phyloP scores from a whole-genome alignment of 23 tunicate species.

The Halocynthia aurantium region DNA sequence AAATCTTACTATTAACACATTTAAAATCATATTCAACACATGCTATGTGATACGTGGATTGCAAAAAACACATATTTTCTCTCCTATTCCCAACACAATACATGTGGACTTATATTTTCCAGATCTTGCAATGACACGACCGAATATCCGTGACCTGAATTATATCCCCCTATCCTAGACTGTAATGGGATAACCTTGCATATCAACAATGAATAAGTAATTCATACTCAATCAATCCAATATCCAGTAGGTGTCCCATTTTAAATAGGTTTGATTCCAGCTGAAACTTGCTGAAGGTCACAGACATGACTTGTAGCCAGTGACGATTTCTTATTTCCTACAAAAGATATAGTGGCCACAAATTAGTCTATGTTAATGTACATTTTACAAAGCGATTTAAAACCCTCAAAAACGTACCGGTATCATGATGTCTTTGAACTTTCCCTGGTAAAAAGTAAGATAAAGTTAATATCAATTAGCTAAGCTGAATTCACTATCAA shows the following conservation, averaged over 20 bases:
- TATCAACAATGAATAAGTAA: neutral
- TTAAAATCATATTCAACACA: too few relatives aligned
- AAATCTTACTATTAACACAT: too few relatives aligned
- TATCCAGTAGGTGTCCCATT: constrained; percentile 79
- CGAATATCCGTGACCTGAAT: too few relatives aligned
- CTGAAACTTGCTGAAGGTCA: constrained; percentile 91
- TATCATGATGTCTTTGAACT: constrained; percentile 88
- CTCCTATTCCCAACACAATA: too few relatives aligned
- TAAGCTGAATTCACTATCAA: neutral
- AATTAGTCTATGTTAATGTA: neutral
- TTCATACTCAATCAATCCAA: constrained; percentile 73
- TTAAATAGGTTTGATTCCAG: constrained; percentile 81
- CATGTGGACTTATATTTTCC: too few relatives aligned
- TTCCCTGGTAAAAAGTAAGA: constrained; percentile 52
- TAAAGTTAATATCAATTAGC: neutral
- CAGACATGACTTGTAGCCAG: constrained; percentile 91
- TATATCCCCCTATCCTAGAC: too few relatives aligned
- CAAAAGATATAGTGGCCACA: neutral
- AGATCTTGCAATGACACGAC: too few relatives aligned
- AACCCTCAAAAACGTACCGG: constrained; percentile 41
- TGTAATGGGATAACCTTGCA: too few relatives aligned
- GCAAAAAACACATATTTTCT: too few relatives aligned
- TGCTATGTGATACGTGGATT: too few relatives aligned
- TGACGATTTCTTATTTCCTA: constrained; percentile 97
- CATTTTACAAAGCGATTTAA: neutral